Evolutionary conservation across 2,113 vertebrate species (phyloP).

Genomic region (Podarcis cretensis): DNA sequence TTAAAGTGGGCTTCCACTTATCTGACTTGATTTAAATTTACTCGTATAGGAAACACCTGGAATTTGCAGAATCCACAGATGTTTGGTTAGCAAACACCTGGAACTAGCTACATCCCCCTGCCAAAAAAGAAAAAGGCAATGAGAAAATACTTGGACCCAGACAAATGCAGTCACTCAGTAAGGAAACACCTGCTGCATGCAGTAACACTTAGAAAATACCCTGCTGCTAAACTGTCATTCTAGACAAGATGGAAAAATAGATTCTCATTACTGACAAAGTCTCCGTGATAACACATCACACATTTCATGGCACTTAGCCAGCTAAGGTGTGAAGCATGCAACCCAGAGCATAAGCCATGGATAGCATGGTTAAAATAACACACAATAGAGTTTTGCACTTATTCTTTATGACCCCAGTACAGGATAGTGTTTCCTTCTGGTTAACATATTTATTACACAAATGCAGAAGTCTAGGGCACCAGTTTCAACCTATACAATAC

Average conservation of each 20-base stretch:
- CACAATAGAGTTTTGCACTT: rapidly evolving
- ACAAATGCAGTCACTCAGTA: neutral
- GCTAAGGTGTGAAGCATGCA: neutral
- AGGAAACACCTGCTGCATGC: neutral
- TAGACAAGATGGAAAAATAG: neutral
- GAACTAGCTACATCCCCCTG: neutral
- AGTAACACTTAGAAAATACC: slow-evolving; percentile 9
- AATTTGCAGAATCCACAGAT: slow-evolving; percentile 8
- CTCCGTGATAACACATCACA: neutral
- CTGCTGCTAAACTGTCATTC: neutral
- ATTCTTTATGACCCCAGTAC: neutral
- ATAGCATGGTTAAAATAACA: slow-evolving; percentile 8
- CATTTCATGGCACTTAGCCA: neutral
- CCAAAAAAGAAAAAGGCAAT: neutral
- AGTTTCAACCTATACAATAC: slow-evolving; percentile 28
- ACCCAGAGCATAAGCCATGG: neutral
- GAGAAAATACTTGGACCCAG: slow-evolving; percentile 27
- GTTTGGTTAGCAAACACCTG: slow-evolving; percentile 38
- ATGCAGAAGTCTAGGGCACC: slow-evolving; percentile 24
- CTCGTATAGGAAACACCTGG: slow-evolving; percentile 8
- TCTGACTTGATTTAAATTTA: slow-evolving; percentile 2
- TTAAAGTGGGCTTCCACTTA: slow-evolving; percentile 5
- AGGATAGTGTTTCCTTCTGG: neutral
- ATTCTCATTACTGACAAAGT: neutral
- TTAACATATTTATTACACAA: neutral